Conservation (phyloP, 2,888 invertebrate species). For the Andrena trimmerana region DNA sequence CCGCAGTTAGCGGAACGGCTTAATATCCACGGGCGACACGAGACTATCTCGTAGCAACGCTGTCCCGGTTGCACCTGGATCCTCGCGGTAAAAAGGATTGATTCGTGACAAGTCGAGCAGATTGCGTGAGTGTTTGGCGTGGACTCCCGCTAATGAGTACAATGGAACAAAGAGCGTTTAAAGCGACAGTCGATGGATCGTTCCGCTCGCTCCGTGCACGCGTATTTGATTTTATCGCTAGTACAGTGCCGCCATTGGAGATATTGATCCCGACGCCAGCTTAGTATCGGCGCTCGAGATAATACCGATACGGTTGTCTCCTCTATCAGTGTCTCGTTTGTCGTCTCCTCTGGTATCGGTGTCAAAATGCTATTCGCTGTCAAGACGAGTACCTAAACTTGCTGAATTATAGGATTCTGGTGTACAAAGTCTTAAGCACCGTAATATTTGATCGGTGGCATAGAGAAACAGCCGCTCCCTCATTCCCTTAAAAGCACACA, state of each 20-base stretch:
- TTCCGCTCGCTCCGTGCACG: background rate
- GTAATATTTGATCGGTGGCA: no score
- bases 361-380: constrained; percentile 4
- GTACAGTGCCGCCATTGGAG: background rate
- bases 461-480: no score
- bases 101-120: no score
- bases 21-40: constrained; percentile 28
- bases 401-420: background rate
- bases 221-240: background rate
- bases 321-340: background rate
- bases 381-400: constrained; percentile 3
- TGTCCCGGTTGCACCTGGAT: background rate
- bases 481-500: no score
- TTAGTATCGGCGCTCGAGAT: constrained; percentile 8
- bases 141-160: no score
- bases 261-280: constrained; percentile 22
- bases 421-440: background rate
- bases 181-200: background rate
- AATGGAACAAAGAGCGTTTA: no score
- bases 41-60: constrained; percentile 29
- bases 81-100: background rate
- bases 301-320: constrained; percentile 38
- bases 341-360: background rate
- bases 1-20: constrained; percentile 52
- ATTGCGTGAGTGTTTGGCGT: no score